Percentiles rank a stretch among this genome's conserved stretches.
phyloP scores from a whole-genome alignment of 2,797 vertebrate genomes.

The Vireo griseus region DNA sequence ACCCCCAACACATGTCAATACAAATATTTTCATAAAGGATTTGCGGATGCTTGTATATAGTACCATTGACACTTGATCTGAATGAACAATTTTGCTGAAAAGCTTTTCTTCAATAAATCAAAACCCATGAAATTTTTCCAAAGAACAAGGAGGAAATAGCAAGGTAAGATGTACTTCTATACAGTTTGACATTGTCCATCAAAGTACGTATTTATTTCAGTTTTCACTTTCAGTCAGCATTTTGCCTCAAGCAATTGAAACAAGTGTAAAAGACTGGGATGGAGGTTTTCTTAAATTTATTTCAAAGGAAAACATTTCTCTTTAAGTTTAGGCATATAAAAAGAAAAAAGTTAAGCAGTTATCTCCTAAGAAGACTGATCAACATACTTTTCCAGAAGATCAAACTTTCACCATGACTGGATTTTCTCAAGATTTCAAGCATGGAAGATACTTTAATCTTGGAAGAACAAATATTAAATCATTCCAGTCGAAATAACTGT shows the following conservation, averaged over 20 bases:
- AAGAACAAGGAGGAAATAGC: neutral
- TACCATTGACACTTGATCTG: neutral
- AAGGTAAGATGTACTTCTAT: neutral
- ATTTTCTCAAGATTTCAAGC: neutral
- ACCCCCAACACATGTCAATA: neutral
- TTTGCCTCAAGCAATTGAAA: neutral
- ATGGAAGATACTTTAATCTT: neutral
- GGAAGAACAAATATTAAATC: neutral
- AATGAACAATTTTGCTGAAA: neutral
- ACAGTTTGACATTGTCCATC: neutral
- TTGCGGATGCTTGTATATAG: neutral
- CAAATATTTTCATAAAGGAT: neutral
- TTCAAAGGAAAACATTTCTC: neutral
- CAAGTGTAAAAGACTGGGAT: neutral
- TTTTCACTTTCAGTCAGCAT: neutral
- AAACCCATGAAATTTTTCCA: neutral
- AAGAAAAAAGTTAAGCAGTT: neutral
- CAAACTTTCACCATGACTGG: neutral
- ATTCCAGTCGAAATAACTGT: neutral
- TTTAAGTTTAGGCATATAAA: neutral
- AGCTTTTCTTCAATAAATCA: neutral
- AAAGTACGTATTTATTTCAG: neutral
- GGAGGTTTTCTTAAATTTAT: neutral
- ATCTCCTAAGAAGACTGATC: neutral
- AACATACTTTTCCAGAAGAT: neutral